Percentiles rank a stretch among this genome's conserved stretches.
phyloP scores from a whole-genome alignment of 2,888 invertebrate genomes.

The Scrobipalpa costella region DNA sequence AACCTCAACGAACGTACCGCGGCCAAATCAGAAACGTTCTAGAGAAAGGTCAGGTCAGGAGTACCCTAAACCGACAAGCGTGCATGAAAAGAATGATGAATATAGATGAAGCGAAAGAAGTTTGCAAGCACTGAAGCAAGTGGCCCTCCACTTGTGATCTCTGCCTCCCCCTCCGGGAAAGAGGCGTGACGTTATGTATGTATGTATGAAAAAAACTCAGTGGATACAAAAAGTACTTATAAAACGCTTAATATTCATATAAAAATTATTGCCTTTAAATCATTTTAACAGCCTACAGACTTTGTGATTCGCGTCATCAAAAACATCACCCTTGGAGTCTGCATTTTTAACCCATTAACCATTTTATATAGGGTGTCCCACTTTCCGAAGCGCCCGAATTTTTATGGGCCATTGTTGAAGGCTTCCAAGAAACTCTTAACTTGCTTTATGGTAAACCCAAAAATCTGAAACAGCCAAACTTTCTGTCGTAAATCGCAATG shows the following conservation, averaged over 20 bases:
- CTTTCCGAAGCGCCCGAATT: conserved; percentile 37
- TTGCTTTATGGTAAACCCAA: conserved; percentile 42
- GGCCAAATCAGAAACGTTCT: no score
- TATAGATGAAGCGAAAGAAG: no score
- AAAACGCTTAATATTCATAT: neutral
- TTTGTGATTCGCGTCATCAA: conserved; percentile 11
- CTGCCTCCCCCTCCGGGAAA: no score
- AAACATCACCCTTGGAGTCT: conserved; percentile 15
- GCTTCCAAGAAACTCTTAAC: conserved; percentile 36
- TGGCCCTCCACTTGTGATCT: no score
- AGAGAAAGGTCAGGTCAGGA: no score
- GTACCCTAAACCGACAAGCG: no score
- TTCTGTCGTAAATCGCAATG: conserved; percentile 57
- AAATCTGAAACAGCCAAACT: conserved; percentile 53
- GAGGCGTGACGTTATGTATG: no score
- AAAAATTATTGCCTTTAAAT: neutral
- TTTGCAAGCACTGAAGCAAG: no score
- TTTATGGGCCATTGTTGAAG: conserved; percentile 42
- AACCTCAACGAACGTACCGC: no score
- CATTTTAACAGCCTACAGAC: conserved; percentile 7
- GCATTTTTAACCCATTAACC: conserved; percentile 30
- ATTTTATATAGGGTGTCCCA: conserved; percentile 37
- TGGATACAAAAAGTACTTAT: neutral
- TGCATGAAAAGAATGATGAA: no score
- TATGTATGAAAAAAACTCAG: no score